A percentile compares a stretch with the other conserved stretches of the same genome.
phyloP scores from a whole-genome alignment of 1,140 invertebrate genomes.

The Cardiocondyla obscurior region DNA sequence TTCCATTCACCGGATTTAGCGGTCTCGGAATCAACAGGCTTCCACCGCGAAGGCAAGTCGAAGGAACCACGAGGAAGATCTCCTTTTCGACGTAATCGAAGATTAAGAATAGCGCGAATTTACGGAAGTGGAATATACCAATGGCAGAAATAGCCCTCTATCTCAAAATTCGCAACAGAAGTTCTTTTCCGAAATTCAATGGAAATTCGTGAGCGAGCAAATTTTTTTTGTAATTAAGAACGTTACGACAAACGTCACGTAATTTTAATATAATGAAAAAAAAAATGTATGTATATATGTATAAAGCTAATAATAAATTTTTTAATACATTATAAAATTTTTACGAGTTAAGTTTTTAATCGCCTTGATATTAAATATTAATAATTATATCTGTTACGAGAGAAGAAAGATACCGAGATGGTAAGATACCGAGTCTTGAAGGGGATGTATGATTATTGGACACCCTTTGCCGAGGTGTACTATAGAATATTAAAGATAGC shows the following conservation, averaged over 20 bases:
- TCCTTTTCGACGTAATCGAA: slow-evolving; percentile 47
- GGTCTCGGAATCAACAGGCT: slow-evolving; percentile 77
- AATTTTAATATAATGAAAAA: background rate
- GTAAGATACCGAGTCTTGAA: slow-evolving; percentile 69
- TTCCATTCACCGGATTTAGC: slow-evolving; percentile 66
- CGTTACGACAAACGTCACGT: background rate
- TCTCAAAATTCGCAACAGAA: slow-evolving; percentile 12
- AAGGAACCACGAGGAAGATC: slow-evolving; percentile 25
- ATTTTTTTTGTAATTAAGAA: background rate
- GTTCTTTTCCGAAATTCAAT: background rate
- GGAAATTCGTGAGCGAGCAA: background rate
- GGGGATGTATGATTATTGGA: slow-evolving; percentile 80
- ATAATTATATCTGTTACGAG: slow-evolving; percentile 56
- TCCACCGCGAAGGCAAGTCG: slow-evolving; percentile 28
- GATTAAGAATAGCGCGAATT: slow-evolving; percentile 36
- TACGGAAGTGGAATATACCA: background rate
- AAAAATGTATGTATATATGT: background rate
- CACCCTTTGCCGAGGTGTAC: slow-evolving; percentile 61
- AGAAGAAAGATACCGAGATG: slow-evolving; percentile 48
- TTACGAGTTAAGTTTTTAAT: slow-evolving; percentile 12
- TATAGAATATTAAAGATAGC: slow-evolving; percentile 71
- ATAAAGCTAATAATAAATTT: slow-evolving; percentile 29
- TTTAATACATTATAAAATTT: background rate
- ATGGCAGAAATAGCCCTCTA: background rate
- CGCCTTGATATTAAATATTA: slow-evolving; percentile 28